A percentile compares a stretch with the other conserved stretches of the same genome.
These are phyloP conservation scores for Choristoneura fumiferana DNA, from an alignment of 1,140 invertebrate species.

Conservation along the genomic window DNA sequence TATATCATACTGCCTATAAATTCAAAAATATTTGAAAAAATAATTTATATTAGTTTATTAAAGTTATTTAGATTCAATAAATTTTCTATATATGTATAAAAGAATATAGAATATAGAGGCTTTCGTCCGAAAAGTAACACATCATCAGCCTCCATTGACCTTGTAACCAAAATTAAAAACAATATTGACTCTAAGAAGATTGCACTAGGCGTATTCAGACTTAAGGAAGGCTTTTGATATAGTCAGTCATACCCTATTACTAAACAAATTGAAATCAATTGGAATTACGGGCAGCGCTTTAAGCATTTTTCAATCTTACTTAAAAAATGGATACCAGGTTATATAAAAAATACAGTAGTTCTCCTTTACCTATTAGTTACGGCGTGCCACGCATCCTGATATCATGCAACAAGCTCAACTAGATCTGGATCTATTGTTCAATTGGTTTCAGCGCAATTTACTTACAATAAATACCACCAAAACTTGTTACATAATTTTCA, in stretches of 20 bases:
- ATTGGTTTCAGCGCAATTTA: neutral
- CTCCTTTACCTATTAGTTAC: neutral
- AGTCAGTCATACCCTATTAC: neutral
- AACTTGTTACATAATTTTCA: neutral
- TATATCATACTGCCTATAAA: no score
- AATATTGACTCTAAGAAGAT: neutral
- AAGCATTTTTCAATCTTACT: neutral
- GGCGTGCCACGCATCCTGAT: neutral
- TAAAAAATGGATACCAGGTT: slow-evolving; percentile 6
- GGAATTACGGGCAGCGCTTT: neutral
- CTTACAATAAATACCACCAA: neutral
- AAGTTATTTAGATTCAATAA: no score
- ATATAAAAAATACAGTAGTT: neutral
- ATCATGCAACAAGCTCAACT: neutral
- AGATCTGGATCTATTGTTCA: neutral
- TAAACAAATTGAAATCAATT: neutral
- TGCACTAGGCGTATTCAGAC: neutral
- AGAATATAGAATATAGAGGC: no score
- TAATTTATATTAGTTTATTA: no score
- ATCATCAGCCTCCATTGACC: neutral
- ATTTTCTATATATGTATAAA: no score
- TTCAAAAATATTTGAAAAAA: no score
- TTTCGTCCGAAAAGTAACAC: neutral
- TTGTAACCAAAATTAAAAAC: neutral
- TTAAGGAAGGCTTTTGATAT: neutral